Conservation (phyloP, 1,140 invertebrate species). For the Gonioctena quinquepunctata region DNA sequence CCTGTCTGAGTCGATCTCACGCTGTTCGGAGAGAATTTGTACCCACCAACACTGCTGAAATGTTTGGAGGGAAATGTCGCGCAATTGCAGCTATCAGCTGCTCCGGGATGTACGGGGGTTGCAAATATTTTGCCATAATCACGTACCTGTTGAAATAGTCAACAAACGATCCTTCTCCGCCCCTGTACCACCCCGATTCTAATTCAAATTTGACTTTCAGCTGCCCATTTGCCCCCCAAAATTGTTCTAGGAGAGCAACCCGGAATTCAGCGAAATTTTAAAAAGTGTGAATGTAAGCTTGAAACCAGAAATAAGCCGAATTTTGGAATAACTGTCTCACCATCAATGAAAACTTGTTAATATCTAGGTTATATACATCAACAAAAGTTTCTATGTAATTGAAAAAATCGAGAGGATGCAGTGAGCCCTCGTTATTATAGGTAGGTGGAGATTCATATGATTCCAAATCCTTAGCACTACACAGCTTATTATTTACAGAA, state of each 20-base stretch:
- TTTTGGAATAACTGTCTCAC: not conserved
- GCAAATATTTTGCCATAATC: not conserved
- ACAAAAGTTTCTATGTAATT: not conserved
- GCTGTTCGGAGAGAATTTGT: not conserved
- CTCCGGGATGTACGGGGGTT: not conserved
- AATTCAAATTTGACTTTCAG: not conserved
- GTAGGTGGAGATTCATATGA: not conserved
- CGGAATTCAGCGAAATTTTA: not conserved
- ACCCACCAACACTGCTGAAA: not conserved
- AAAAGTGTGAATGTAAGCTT: not conserved
- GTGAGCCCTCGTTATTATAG: not conserved
- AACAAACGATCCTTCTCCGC: not conserved
- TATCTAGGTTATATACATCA: not conserved
- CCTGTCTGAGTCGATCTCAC: not conserved
- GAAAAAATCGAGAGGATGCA: not conserved
- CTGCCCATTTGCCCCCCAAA: not conserved
- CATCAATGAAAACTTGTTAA: not conserved
- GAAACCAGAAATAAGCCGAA: not conserved
- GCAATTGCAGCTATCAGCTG: not conserved
- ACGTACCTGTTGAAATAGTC: not conserved
- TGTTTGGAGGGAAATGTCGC: not conserved
- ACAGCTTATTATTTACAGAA: too few species aligned
- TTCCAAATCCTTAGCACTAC: not conserved
- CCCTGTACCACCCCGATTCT: not conserved
- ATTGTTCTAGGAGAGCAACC: not conserved